Evolutionary conservation across 2,113 vertebrate species (phyloP).

Genomic region (Perccottus glenii): DNA sequence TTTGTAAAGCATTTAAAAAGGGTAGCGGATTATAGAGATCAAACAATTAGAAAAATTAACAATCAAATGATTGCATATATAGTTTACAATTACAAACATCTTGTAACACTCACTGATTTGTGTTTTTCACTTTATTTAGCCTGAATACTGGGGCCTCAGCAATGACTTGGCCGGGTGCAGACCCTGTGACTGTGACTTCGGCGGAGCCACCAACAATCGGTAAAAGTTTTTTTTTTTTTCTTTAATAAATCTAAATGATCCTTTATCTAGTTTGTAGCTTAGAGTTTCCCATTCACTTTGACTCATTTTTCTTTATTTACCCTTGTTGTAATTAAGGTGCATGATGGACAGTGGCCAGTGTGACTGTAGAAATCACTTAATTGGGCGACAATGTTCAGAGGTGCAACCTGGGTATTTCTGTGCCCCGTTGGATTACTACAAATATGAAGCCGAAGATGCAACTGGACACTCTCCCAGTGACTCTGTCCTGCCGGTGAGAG

Average conservation of each 20-base stretch:
- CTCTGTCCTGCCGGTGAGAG: slow-evolving; percentile 80
- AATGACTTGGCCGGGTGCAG: slow-evolving; percentile 83
- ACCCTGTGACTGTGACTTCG: slow-evolving; percentile 87
- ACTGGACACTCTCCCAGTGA: slow-evolving; percentile 68
- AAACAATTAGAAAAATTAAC: too few relatives aligned
- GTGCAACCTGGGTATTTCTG: slow-evolving; percentile 88
- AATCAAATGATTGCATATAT: too few relatives aligned
- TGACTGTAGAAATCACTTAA: slow-evolving; percentile 83
- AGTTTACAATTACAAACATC: too few relatives aligned
- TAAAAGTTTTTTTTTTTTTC: slow-evolving; percentile 41
- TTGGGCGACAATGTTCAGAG: slow-evolving; percentile 82
- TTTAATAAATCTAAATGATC: not conserved
- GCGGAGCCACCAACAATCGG: slow-evolving; percentile 86
- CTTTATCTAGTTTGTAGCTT: too few relatives aligned
- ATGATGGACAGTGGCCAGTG: slow-evolving; percentile 84
- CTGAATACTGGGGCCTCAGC: slow-evolving; percentile 89
- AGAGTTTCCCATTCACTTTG: too few relatives aligned
- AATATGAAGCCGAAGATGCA: slow-evolving; percentile 83
- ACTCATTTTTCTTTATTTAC: not conserved
- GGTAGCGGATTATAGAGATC: too few relatives aligned
- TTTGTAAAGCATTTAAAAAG: too few relatives aligned
- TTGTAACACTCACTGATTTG: not conserved
- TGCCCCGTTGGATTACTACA: slow-evolving; percentile 83
- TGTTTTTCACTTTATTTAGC: slow-evolving; percentile 61
- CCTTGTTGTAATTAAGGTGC: slow-evolving; percentile 72